A percentile compares a stretch with the other conserved stretches of the same genome.
These are phyloP conservation scores for Standfussiana lucernea DNA, from an alignment of 2,888 invertebrate genomes.

Conservation along the genomic window DNA sequence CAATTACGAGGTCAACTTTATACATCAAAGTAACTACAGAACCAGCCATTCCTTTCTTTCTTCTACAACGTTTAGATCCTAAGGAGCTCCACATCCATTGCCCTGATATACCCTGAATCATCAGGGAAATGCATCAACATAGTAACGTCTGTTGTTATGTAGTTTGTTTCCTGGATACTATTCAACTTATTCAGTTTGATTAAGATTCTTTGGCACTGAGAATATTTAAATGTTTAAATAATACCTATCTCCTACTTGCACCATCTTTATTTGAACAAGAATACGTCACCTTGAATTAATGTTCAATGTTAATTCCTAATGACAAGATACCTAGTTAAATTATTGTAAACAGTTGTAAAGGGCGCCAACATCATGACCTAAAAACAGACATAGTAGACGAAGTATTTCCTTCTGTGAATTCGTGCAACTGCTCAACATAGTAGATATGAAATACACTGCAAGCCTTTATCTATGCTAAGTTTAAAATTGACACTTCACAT, in stretches of 20 bases:
- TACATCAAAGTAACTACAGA: not conserved
- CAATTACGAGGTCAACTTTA: not conserved
- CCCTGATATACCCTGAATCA: not conserved
- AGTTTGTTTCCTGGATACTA: not conserved
- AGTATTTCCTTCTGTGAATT: slow-evolving; percentile 24
- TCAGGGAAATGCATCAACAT: not conserved
- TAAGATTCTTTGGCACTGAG: not conserved
- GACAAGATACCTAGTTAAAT: not conserved
- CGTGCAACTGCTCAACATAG: not conserved
- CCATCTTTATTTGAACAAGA: not conserved
- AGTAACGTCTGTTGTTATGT: not conserved
- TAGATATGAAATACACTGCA: not conserved
- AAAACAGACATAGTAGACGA: slow-evolving; percentile 14
- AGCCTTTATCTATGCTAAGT: slow-evolving; percentile 52
- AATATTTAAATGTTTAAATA: not conserved
- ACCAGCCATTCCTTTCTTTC: not conserved
- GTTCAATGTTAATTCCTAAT: slow-evolving; percentile 5
- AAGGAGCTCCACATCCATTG: not conserved
- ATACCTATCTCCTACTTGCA: not conserved
- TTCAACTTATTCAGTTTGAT: not conserved
- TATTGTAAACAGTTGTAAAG: not conserved
- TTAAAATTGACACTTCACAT: slow-evolving; percentile 17
- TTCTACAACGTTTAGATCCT: not conserved
- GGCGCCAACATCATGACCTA: slow-evolving; percentile 30
- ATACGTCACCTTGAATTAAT: not conserved